phyloP scores from a whole-genome alignment of 1,140 invertebrate genomes.

The Zaprionus ghesquierei region DNA sequence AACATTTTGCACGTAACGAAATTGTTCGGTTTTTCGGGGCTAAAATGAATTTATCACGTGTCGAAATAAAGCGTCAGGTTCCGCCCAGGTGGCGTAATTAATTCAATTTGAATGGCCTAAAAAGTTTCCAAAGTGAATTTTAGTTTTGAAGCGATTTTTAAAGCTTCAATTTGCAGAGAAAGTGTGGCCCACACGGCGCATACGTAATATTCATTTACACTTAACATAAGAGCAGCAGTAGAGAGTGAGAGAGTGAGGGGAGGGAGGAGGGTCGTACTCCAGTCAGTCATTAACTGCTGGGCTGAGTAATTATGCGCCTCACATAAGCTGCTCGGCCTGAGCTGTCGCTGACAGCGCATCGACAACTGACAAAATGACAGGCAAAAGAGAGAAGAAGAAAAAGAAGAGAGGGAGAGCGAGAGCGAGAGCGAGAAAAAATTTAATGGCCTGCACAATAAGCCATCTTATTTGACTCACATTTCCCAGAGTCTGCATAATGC shows the following conservation, averaged over 20 bases:
- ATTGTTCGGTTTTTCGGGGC: conserved; percentile 28
- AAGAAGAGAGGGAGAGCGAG: background rate
- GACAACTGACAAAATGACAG: background rate
- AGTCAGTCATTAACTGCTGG: conserved; percentile 37
- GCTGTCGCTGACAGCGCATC: conserved; percentile 14
- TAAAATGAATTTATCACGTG: conserved; percentile 79
- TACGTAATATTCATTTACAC: conserved; percentile 43
- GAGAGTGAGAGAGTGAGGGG: background rate
- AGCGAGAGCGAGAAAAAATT: background rate
- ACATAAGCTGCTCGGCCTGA: background rate
- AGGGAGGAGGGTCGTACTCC: background rate
- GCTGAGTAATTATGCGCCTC: conserved; percentile 27
- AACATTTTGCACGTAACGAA: conserved; percentile 43
- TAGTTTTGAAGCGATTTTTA: background rate
- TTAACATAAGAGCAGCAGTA: conserved; percentile 9
- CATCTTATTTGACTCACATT: conserved; percentile 5
- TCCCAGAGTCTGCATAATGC: background rate
- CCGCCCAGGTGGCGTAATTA: conserved; percentile 55
- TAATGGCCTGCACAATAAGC: conserved; percentile 24
- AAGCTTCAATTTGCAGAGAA: background rate
- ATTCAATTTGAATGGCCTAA: conserved; percentile 54
- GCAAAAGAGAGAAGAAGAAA: background rate
- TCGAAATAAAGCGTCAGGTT: conserved; percentile 64
- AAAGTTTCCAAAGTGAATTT: background rate
- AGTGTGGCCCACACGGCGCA: background rate